Evolutionary conservation across 2,113 vertebrate species (phyloP), one percentile per base, ranked within the genome.

Genomic region (Phalacrocorax brasilianus): DNA sequence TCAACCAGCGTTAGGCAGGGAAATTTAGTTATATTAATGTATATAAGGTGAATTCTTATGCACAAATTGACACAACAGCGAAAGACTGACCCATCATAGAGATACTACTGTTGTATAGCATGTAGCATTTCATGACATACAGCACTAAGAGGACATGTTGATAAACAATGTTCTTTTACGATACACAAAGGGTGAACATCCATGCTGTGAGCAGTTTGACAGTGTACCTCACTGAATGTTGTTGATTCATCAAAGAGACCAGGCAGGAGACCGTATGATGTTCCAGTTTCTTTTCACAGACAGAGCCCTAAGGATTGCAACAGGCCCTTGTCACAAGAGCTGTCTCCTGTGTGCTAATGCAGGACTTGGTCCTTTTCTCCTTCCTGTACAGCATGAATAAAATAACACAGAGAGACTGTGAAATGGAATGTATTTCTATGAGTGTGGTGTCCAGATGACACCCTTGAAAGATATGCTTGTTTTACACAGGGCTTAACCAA

Each of bases 401-500:
- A 95, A 96, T 85, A 92, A 82, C 80, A 92, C 77, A 93, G 66
- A 56, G 56, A 70, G 40, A 26, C 47, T 88, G 80, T 9, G 19
- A 82, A 92, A 72, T 17, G 12, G 58, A 83, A 89, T 45, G 24
- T 85, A 66, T 91, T 91, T 77, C 91, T 55, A 4, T 89, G 81
- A 79, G 77, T 91, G 86, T 0, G 0, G 74, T 73, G 77, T 89
- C 91, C 92, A 80, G 70, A 44, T 80, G 66, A 95, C 81, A 92
- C 32, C 55, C 62, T 85, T 6, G 11, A 82, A 93, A 96, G n/a
- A 85, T 84, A 91, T 9, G 18, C 86, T 79, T 95, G 86, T 95
- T 97, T 91, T 92, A 93, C 94, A 92, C 62, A 58, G 84, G 42
- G 53, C 66, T 94, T 92, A 95, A 85, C 55, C 77, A 70, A 73